A percentile compares a stretch with the other conserved stretches of the same genome.
phyloP scores from a whole-genome alignment of 2,113 vertebrate species.

The Clarias gariepinus region DNA sequence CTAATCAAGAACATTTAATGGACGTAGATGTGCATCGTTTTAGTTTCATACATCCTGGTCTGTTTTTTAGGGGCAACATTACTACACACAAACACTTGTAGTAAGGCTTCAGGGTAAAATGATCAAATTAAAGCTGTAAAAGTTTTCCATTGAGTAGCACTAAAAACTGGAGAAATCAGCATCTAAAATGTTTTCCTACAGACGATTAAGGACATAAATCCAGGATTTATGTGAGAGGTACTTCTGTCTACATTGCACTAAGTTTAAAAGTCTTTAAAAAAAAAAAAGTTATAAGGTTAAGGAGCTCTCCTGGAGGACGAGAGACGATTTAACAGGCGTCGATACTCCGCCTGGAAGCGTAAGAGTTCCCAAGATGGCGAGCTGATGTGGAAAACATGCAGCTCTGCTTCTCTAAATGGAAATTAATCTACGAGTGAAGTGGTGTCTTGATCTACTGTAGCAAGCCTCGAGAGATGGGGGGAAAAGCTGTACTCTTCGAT shows the following conservation, averaged over 20 bases:
- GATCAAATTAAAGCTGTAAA: background rate
- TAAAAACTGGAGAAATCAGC: background rate
- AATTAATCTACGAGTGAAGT: background rate
- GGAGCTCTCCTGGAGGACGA: background rate
- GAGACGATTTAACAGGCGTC: background rate
- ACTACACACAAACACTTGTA: background rate
- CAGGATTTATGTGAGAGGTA: background rate
- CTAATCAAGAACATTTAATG: background rate
- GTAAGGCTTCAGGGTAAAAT: background rate
- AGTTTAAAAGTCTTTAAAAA: too few relatives aligned
- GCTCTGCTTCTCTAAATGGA: background rate
- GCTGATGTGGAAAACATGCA: background rate
- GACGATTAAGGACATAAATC: background rate
- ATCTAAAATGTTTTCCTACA: background rate
- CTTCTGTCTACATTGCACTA: background rate
- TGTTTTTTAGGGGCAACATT: background rate
- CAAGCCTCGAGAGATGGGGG: background rate
- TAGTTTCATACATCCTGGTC: background rate
- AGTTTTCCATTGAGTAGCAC: background rate
- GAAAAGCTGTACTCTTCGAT: background rate
- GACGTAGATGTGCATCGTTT: background rate
- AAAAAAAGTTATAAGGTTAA: background rate
- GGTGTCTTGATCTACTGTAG: background rate
- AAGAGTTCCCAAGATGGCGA: background rate
- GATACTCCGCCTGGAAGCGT: background rate